These are phyloP conservation scores for Ciona savignyi DNA, from an alignment of 23 tunicate species.

Conservation along the genomic window DNA sequence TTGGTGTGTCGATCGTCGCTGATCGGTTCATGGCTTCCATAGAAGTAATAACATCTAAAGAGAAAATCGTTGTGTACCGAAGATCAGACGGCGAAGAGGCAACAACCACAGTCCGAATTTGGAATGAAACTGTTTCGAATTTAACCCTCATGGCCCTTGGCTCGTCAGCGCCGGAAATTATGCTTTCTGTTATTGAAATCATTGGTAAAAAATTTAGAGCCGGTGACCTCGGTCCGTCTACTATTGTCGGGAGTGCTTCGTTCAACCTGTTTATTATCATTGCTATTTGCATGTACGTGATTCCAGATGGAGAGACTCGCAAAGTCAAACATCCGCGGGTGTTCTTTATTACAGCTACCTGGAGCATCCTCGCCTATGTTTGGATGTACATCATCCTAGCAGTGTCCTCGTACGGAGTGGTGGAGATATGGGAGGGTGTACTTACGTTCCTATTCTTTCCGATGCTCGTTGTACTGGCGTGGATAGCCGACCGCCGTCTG, in stretches of 20 bases:
- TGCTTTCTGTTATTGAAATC: constrained; percentile 95
- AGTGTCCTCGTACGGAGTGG: constrained; percentile 60
- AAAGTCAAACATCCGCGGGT: constrained; percentile 96
- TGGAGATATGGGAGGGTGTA: constrained; percentile 94
- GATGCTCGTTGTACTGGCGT: constrained; percentile 80
- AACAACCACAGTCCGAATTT: constrained; percentile 71
- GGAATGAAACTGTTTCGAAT: constrained; percentile 99
- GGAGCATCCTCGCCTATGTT: constrained; percentile 89
- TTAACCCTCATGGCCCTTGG: constrained; percentile 99
- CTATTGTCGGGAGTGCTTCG: constrained; percentile 98
- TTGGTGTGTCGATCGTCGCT: constrained; percentile 97
- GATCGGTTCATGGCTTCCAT: constrained; percentile 99
- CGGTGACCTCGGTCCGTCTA: constrained; percentile 96
- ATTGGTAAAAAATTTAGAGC: constrained; percentile 71
- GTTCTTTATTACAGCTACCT: constrained; percentile 87
- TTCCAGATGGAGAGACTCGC: constrained; percentile 89
- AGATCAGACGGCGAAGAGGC: constrained; percentile 48
- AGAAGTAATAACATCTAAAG: constrained; percentile 97
- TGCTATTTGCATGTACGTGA: constrained; percentile 99
- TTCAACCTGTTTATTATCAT: constrained; percentile 96
- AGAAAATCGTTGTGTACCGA: constrained; percentile 73
- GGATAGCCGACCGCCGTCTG: constrained; percentile 95
- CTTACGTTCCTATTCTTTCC: constrained; percentile 95
- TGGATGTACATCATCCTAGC: constrained; percentile 95
- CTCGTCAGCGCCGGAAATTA: constrained; percentile 94